Evolutionary conservation across 1,140 invertebrate genomes (phyloP).

Genomic region (Rhagoletis zephyria): DNA sequence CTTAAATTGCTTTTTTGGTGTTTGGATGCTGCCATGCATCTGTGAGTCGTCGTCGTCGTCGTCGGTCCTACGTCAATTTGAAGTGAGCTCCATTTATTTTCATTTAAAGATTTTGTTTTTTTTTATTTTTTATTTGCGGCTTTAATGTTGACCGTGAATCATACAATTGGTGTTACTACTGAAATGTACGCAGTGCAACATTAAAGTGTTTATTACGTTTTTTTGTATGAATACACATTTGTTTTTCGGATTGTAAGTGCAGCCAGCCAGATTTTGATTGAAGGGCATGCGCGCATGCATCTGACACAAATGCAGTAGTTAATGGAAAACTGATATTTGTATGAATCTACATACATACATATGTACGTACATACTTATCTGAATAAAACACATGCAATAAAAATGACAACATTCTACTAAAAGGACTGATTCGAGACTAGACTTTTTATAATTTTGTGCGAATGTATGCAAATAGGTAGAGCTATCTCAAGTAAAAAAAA

Average conservation of each 20-base stretch:
- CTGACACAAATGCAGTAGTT: background rate
- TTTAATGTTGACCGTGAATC: constrained; percentile 35
- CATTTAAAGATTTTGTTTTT: constrained; percentile 40
- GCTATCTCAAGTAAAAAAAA: too few relatives aligned
- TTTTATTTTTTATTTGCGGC: background rate
- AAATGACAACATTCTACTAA: too few relatives aligned
- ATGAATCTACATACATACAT: background rate
- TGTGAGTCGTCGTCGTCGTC: background rate
- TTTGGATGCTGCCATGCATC: background rate
- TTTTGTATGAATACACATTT: background rate
- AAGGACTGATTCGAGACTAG: too few relatives aligned
- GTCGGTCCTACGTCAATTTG: constrained; percentile 1
- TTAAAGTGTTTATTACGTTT: constrained; percentile 39
- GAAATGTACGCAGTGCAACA: constrained; percentile 24
- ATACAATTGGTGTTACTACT: constrained; percentile 20
- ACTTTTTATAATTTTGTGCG: too few relatives aligned
- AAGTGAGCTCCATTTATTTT: constrained; percentile 12
- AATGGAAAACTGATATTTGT: background rate
- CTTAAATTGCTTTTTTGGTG: background rate
- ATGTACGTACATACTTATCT: too few relatives aligned
- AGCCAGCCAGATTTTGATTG: background rate
- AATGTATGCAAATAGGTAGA: too few relatives aligned
- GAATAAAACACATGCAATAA: too few relatives aligned
- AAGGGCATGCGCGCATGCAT: constrained; percentile 7
- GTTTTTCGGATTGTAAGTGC: background rate